Percentiles rank a stretch among this genome's conserved stretches.
Conservation (phyloP, 2,888 invertebrate species). For the Spisula solida region DNA sequence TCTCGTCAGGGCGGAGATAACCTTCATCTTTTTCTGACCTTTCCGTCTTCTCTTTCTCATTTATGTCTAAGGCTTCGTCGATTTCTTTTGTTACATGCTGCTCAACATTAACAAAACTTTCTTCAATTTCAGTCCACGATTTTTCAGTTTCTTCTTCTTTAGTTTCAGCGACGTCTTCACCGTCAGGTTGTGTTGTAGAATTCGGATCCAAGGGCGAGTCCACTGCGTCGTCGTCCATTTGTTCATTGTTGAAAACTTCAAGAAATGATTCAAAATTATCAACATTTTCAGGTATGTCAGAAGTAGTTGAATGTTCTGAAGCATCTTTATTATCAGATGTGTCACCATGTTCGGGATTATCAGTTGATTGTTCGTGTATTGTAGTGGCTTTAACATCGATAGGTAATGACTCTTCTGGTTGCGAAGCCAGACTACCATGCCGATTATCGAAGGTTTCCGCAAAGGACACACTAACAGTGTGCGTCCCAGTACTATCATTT, state of each 20-base stretch:
- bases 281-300: background rate
- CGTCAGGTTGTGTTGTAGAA: background rate
- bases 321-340: background rate
- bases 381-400: background rate
- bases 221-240: background rate
- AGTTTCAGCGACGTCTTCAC: background rate
- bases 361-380: background rate
- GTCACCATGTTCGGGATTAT: background rate
- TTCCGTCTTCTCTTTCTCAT: background rate
- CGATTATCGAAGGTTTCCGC: constrained; percentile 54
- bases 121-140: background rate
- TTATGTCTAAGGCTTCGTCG: background rate
- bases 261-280: constrained; percentile 5
- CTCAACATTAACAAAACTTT: background rate
- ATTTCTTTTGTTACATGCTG: background rate
- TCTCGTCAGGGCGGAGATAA: background rate
- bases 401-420: background rate
- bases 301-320: background rate
- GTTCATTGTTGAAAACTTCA: constrained; percentile 12
- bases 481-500: constrained; percentile 67
- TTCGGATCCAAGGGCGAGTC: background rate
- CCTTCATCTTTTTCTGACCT: background rate
- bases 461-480: constrained; percentile 59
- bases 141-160: background rate
- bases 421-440: background rate